Base-by-base conservation (phyloP, 2,113 vertebrate species). In the Strix aluco region DNA sequence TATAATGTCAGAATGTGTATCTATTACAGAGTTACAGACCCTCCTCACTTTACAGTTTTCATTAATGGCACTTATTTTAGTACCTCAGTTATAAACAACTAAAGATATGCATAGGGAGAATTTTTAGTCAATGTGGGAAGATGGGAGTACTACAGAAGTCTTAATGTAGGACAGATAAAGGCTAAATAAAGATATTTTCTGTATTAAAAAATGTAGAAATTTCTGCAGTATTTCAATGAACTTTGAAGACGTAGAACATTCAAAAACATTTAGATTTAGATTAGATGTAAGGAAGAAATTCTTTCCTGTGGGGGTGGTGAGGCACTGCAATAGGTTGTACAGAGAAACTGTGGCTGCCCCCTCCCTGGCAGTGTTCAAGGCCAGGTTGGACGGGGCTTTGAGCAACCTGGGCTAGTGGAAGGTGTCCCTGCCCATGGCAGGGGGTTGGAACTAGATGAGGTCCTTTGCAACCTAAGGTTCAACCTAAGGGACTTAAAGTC, bases 11-110 rank as follows among this genome's bases (percentile, higher is more conserved):
- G 32, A 42, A 54, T 11, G 22, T 29, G 8, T 13, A 2, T 4
- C 9, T 42, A 19, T 23, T 25, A 3, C 10, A 6, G 1, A 34
- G 4, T 10, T 32, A 15, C 47, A 42, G 17, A 14, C 4, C 26
- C 7, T 62, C 3, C 36, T n/a, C 21, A 7, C 21, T 58, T 47
- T 5, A 12, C 14, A 1, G 0, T 55, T 57, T 30, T 54, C 18
- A 1, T 42, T 72, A 20, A 8, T 44, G 26, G 10, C 34, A 27
- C 10, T 58, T 52, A 32, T 55, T 80, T 46, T 52, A 74, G 4
- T 65, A 14, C 9, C 11, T 16, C 15, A 11, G 3, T 55, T 40
- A 63, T 32, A 63, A 61, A 29, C 6, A 2, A 11, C 73, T 36
- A 42, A 46, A 40, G 19, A 29, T 61, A 51, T 5, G 13, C 4